A percentile compares a stretch with the other conserved stretches of the same genome.
These are phyloP conservation scores for Trachelipus rathkii DNA, from an alignment of 1,140 invertebrate species.

Conservation along the genomic window DNA sequence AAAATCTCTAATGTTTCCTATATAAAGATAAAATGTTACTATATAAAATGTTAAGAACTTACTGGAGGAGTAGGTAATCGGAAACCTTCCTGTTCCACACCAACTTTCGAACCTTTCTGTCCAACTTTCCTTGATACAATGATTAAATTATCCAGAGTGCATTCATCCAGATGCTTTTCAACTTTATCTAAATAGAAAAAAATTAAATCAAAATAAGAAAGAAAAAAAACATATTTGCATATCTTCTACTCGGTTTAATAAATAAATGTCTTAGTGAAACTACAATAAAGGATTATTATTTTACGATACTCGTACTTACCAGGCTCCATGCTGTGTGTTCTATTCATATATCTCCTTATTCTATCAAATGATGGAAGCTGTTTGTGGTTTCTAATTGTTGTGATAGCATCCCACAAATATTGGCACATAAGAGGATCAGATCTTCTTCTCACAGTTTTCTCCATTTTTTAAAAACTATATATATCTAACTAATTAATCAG, in stretches of 20 bases:
- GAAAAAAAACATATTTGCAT: too few relatives aligned
- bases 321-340: conserved; percentile 48
- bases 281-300: too few relatives aligned
- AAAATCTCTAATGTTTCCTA: too few relatives aligned
- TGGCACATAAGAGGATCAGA: conserved; percentile 50
- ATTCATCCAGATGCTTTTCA: conserved; percentile 54
- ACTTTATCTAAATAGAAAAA: conserved; percentile 50
- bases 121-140: conserved; percentile 51
- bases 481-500: too few relatives aligned
- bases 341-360: conserved; percentile 51
- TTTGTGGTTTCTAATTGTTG: conserved; percentile 55
- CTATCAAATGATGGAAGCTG: conserved; percentile 58
- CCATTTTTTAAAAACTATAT: not conserved
- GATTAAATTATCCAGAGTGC: conserved; percentile 57
- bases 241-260: too few relatives aligned
- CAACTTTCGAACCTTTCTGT: conserved; percentile 52
- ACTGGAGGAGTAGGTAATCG: conserved; percentile 54
- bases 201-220: not conserved
- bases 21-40: conserved; percentile 13
- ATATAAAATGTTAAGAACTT: conserved; percentile 38
- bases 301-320: conserved; percentile 28
- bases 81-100: conserved; percentile 58
- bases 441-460: conserved; percentile 24
- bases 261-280: too few relatives aligned
- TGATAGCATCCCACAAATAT: conserved; percentile 57